Conservation (phyloP, 2,797 vertebrate species). For the Sebastes vulpes region DNA sequence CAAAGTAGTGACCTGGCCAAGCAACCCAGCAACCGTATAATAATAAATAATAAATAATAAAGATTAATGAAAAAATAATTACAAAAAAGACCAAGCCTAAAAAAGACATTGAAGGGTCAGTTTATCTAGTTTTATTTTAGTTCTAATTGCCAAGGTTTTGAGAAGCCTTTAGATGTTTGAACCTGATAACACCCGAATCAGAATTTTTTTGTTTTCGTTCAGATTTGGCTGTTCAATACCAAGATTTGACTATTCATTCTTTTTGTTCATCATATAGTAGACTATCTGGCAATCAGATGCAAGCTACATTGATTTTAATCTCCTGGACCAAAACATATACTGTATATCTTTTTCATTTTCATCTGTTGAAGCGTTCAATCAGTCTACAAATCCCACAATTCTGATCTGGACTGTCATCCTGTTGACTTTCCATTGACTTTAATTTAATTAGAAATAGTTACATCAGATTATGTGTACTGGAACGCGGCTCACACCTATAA, state of each 20-base stretch:
- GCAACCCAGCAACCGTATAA: neutral
- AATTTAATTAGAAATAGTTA: conserved; percentile 39
- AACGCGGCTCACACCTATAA: conserved; percentile 28
- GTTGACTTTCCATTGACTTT: conserved; percentile 51
- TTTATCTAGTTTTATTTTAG: neutral
- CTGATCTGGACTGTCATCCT: neutral
- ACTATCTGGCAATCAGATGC: no score
- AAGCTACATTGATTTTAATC: neutral
- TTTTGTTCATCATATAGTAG: no score
- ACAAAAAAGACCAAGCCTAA: neutral
- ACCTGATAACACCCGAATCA: neutral
- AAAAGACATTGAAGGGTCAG: neutral
- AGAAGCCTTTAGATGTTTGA: neutral
- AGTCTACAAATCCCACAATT: neutral
- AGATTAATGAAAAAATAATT: neutral
- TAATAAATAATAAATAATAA: neutral
- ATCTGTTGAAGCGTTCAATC: neutral
- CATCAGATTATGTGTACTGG: conserved; percentile 25
- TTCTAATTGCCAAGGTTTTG: neutral
- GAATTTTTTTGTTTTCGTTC: no score
- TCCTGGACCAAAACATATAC: neutral
- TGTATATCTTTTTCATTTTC: neutral
- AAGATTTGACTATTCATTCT: no score
- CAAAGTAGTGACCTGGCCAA: neutral
- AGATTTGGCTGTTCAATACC: no score